phyloP scores from a whole-genome alignment of 2,888 invertebrate species.

The Cephus pulcher region DNA sequence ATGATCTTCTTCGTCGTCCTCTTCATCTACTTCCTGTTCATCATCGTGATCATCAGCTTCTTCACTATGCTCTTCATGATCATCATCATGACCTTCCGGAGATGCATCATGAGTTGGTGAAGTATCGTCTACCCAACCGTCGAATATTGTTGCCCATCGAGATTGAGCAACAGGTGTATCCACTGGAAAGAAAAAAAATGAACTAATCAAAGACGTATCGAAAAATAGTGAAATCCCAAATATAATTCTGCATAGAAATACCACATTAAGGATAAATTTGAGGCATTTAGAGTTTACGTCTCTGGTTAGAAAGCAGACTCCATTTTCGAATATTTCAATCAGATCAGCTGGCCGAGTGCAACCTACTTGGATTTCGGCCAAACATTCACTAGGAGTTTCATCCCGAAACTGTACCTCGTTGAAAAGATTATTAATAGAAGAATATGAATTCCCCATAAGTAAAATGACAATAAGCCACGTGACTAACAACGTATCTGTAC shows the following conservation, averaged over 20 bases:
- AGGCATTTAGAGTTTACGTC: conserved; percentile 4
- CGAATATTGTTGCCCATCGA: conserved; percentile 79
- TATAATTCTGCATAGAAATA: conserved; percentile 2
- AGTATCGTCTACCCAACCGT: conserved; percentile 81
- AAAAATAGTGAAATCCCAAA: conserved; percentile 5
- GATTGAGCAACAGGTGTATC: conserved; percentile 74
- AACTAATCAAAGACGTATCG: conserved; percentile 7
- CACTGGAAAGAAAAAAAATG: conserved; percentile 63
- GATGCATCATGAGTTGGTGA: conserved; percentile 58
- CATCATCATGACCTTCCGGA: conserved; percentile 27
- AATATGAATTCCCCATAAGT: background rate
- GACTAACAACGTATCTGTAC: background rate
- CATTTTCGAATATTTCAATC: background rate
- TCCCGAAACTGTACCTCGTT: background rate
- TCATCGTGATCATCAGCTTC: conserved; percentile 36
- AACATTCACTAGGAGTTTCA: background rate
- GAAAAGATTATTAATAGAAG: background rate
- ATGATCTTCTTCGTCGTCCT: conserved; percentile 58
- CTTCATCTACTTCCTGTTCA: conserved; percentile 67
- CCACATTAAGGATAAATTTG: conserved; percentile 10
- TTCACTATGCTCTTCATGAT: conserved; percentile 50
- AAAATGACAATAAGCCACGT: background rate
- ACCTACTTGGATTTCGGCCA: background rate
- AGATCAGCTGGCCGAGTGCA: background rate
- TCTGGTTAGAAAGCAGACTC: background rate